These are phyloP conservation scores for Palythoa grandiflora DNA, from an alignment of 92 coral and sea anemone species.

Conservation along the genomic window DNA sequence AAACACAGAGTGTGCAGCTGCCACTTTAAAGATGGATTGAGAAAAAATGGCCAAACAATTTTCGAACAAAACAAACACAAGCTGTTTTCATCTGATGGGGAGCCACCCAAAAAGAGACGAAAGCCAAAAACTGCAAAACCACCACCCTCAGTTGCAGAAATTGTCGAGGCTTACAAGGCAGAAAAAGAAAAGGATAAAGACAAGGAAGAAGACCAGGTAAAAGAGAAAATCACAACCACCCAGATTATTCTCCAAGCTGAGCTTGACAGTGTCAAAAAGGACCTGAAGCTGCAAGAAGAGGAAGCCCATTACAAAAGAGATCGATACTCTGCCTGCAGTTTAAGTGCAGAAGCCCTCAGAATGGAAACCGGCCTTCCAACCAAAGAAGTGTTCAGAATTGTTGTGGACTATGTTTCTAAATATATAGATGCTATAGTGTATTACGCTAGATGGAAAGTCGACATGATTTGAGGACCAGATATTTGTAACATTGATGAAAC, in stretches of 20 bases:
- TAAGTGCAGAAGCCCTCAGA: constrained; percentile 34
- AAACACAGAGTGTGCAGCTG: constrained; percentile 23
- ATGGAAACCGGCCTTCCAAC: constrained; percentile 59
- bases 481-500: constrained; percentile 33
- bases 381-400: constrained; percentile 36
- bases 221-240: constrained; percentile 20
- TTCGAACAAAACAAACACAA: constrained; percentile 27
- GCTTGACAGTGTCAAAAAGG: constrained; percentile 37
- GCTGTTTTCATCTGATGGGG: constrained; percentile 18
- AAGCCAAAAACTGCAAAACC: constrained; percentile 10
- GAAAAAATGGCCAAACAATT: constrained; percentile 25
- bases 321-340: constrained; percentile 16
- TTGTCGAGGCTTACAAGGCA: constrained; percentile 5
- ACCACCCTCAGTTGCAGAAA: constrained; percentile 9
- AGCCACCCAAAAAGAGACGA: constrained; percentile 30
- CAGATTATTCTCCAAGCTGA: constrained; percentile 53
- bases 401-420: constrained; percentile 44
- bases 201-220: constrained; percentile 6
- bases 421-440: constrained; percentile 50
- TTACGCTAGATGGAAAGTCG: constrained; percentile 58
- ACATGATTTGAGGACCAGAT: constrained; percentile 57
- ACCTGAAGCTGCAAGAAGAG: constrained; percentile 44
- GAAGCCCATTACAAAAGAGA: constrained; percentile 26
- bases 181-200: background rate
- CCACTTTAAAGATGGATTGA: constrained; percentile 23